Conservation (phyloP, 2,113 vertebrate genomes). For the Xenopus laevis region DNA sequence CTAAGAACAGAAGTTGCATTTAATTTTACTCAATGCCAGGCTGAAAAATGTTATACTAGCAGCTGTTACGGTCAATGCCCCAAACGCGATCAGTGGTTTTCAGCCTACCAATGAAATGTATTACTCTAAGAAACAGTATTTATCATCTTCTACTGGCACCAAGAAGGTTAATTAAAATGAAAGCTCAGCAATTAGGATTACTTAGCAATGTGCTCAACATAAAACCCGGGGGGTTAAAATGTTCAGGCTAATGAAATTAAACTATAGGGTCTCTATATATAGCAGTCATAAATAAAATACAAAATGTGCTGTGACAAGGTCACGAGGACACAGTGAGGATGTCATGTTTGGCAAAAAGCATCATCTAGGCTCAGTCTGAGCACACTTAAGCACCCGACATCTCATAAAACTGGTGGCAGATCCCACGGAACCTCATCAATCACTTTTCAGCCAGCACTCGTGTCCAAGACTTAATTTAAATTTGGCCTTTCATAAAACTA, state of each 20-base stretch:
- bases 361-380: constrained; percentile 33
- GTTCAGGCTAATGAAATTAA: constrained; percentile 1
- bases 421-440: constrained; percentile 47
- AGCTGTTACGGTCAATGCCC: too few relatives aligned
- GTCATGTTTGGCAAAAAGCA: constrained; percentile 37
- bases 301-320: constrained; percentile 38
- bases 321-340: constrained; percentile 37
- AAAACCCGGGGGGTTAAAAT: constrained; percentile 5
- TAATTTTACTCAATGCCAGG: too few relatives aligned
- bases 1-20: too few relatives aligned
- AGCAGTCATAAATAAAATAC: constrained; percentile 47
- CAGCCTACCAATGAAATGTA: too few relatives aligned
- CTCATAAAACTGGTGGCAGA: constrained; percentile 36
- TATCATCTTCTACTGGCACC: too few relatives aligned
- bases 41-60: too few relatives aligned
- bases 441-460: constrained; percentile 37
- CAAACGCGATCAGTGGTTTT: too few relatives aligned
- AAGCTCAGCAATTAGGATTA: not conserved
- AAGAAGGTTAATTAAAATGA: too few relatives aligned
- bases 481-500: constrained; percentile 38
- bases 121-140: too few relatives aligned
- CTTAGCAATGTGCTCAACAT: not conserved
- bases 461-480: constrained; percentile 48
- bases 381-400: constrained; percentile 44
- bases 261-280: constrained; percentile 30